A percentile compares a stretch with the other conserved stretches of the same genome.
Conservation (phyloP, 2,797 vertebrate genomes). For the Microcaecilia unicolor region DNA sequence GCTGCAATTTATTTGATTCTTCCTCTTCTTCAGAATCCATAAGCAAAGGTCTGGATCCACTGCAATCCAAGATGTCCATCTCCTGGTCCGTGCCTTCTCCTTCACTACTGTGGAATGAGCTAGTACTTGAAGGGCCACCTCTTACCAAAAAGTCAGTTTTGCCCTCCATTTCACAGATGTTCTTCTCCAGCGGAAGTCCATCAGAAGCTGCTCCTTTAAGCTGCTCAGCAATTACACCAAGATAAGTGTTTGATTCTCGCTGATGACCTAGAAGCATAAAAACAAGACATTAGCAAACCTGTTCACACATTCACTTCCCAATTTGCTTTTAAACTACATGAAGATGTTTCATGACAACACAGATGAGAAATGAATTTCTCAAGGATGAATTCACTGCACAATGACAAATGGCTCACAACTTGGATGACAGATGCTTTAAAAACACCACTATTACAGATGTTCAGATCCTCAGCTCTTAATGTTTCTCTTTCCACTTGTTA, state of each 20-base stretch:
- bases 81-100: constrained; percentile 56
- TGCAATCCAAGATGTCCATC: constrained; percentile 66
- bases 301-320: too few species aligned
- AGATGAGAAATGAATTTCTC: too few species aligned
- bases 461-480: too few species aligned
- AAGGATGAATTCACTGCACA: too few species aligned
- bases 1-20: constrained; percentile 24
- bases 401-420: too few species aligned
- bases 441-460: too few species aligned
- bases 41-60: constrained; percentile 83
- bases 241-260: constrained; percentile 34
- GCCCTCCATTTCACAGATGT: constrained; percentile 8
- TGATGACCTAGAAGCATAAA: constrained; percentile 43
- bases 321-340: too few species aligned
- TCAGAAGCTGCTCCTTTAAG: constrained; percentile 19
- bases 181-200: constrained; percentile 25
- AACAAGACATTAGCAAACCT: too few species aligned
- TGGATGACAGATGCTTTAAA: too few species aligned
- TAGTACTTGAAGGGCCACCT: constrained; percentile 56
- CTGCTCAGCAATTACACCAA: constrained; percentile 32
- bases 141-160: constrained; percentile 35
- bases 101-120: constrained; percentile 85
- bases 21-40: constrained; percentile 91
- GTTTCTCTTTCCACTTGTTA: too few species aligned
- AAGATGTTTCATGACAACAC: too few species aligned